Conservation (phyloP, 2,888 invertebrate genomes). For the Tinea pellionella region DNA sequence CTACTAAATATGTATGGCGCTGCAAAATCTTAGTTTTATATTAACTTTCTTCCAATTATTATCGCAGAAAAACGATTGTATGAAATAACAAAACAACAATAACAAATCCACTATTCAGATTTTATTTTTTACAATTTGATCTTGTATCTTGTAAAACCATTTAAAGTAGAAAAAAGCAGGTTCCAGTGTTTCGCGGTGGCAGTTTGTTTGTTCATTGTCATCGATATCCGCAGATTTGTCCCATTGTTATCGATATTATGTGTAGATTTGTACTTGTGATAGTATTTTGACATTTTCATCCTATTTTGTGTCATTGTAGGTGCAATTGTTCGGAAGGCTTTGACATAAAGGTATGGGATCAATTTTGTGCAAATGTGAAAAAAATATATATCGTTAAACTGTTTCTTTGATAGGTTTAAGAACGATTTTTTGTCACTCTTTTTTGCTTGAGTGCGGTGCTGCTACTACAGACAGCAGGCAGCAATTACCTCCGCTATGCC, state of each 20-base stretch:
- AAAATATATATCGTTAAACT: not conserved
- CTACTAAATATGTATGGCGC: no score
- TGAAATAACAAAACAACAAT: not conserved
- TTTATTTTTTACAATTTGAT: not conserved
- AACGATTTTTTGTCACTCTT: not conserved
- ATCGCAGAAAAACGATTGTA: not conserved
- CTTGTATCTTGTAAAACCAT: not conserved
- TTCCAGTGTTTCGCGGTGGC: constrained; percentile 54
- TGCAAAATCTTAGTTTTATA: no score
- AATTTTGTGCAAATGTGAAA: not conserved
- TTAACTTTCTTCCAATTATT: no score
- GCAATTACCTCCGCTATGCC: no score
- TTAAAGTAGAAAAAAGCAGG: constrained; percentile 39
- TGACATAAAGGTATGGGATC: not conserved
- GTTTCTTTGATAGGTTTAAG: not conserved
- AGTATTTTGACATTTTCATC: constrained; percentile 67
- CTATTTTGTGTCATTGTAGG: constrained; percentile 50
- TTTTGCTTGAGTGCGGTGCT: no score
- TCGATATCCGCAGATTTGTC: constrained; percentile 18
- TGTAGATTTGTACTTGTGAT: constrained; percentile 41
- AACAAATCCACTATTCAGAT: not conserved
- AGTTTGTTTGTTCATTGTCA: constrained; percentile 33
- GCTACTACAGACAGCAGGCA: no score
- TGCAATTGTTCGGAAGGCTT: constrained; percentile 52
- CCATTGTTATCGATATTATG: constrained; percentile 15